Conservation (phyloP, 2,113 vertebrate species). For the Onychostoma macrolepis region DNA sequence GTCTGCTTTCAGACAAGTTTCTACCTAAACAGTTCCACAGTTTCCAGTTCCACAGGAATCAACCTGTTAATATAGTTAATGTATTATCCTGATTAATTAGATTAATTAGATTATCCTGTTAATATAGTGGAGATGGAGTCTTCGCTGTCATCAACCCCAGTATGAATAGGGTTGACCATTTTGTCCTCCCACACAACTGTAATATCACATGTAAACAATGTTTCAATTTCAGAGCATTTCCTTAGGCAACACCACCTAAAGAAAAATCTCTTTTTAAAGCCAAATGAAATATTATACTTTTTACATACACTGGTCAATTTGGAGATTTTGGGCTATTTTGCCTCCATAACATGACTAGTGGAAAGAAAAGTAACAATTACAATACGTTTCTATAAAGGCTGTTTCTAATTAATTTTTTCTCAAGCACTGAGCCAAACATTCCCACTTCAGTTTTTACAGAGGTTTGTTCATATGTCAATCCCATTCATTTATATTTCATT, state of each 20-base stretch:
- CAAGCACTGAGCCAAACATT: not conserved
- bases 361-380: not conserved
- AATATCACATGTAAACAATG: not conserved
- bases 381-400: not conserved
- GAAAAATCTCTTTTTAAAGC: not conserved
- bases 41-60: too few species aligned
- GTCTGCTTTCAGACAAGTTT: too few species aligned
- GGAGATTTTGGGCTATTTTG: not conserved
- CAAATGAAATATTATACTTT: not conserved
- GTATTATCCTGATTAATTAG: too few species aligned
- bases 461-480: too few species aligned
- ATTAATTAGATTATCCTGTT: not conserved
- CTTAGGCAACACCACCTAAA: not conserved
- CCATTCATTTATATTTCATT: too few species aligned
- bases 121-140: conserved; percentile 62
- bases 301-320: not conserved
- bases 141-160: conserved; percentile 63
- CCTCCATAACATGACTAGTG: not conserved
- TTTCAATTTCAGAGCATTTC: not conserved
- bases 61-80: too few species aligned
- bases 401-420: not conserved
- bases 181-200: not conserved
- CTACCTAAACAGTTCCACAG: too few species aligned
- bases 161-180: not conserved
- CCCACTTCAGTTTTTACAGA: not conserved